Evolutionary conservation across 2,797 vertebrate genomes (phyloP), one percentile per base, ranked within the genome.

Genomic region (Enteromius fasciolatus): DNA sequence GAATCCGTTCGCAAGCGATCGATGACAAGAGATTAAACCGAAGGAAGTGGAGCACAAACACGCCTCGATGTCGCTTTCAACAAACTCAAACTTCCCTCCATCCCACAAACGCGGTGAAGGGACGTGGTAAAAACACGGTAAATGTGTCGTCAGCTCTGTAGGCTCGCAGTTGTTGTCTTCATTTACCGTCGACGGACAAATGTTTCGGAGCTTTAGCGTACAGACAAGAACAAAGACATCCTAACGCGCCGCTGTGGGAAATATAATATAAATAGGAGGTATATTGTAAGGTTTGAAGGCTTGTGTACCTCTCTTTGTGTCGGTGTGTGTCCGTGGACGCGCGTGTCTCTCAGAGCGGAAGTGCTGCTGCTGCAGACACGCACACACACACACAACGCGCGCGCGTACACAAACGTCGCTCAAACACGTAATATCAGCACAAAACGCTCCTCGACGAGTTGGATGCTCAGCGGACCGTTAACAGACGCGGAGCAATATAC

Each of bases 271-370:
- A 63, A 76, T 76, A 17, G 23, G 10, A 46, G 74, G 12, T 28
- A 68, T 76, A 78, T 76, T 33, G 3, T 36, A 50, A 57, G 25
- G 76, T 74, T 79, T 74, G 5, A 86, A 81, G 63, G n/a, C 64
- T 87, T 77, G 82, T 80, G 84, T 95, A 95, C 95, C 95, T 96
- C 94, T 94, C 95, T 96, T 96, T 96, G 95, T 96, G 95, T 96
- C 92, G 94, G 94, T 92, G 92, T 91, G 92, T 92, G 88, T 89
- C 92, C 96, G 95, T 95, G 95, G 95, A 94, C 95, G 95, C 95
- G 95, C 95, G 95, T 95, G 95, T 94, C 93, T 94, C 95, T 92
- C 91, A 91, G 94, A 95, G 94, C 96, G 96, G 96, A 97, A 97
- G 96, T 97, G 94, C 95, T 92, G 93, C 94, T 95, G 95, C 93